Evolutionary conservation across 35 echinoderm and acorn worm genomes (phyloP).

Genomic region (Apostichopus californicus): DNA sequence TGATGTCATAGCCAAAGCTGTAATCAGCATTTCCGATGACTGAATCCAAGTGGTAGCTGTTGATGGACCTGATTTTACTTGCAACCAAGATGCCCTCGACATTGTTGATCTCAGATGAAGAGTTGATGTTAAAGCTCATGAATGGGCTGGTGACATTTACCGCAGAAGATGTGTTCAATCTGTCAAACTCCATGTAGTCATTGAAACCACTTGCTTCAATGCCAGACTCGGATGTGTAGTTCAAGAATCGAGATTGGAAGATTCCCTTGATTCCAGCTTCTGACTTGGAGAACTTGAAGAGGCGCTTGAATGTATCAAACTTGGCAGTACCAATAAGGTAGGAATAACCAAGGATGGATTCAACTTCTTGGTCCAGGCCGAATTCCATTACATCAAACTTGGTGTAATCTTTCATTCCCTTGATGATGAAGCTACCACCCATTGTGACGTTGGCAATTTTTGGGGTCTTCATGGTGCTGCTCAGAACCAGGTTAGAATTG

Average conservation of each 20-base stretch:
- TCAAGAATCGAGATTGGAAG: constrained; percentile 41
- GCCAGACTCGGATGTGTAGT: constrained; percentile 4
- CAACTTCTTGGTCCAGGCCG: neutral
- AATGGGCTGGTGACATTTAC: constrained; percentile 45
- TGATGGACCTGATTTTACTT: constrained; percentile 21
- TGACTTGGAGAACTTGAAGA: constrained; percentile 57
- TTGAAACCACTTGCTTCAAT: constrained; percentile 16
- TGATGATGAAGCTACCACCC: constrained; percentile 66
- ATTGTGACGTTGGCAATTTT: constrained; percentile 60
- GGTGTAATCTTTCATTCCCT: constrained; percentile 39
- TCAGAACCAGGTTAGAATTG: neutral
- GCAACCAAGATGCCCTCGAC: constrained; percentile 38
- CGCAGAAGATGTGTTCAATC: neutral
- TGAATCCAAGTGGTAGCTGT: constrained; percentile 39
- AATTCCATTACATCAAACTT: constrained; percentile 47
- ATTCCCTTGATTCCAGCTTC: neutral
- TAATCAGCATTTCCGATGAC: constrained; percentile 47
- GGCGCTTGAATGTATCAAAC: constrained; percentile 63
- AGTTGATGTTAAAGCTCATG: constrained; percentile 66
- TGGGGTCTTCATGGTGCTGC: neutral
- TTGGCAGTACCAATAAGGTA: neutral
- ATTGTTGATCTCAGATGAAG: constrained; percentile 21
- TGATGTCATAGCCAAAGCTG: constrained; percentile 41
- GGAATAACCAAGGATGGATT: constrained; percentile 22
- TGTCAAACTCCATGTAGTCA: constrained; percentile 24